Conservation (phyloP, 2,888 invertebrate genomes). For the Sclerodermus sp. region DNA sequence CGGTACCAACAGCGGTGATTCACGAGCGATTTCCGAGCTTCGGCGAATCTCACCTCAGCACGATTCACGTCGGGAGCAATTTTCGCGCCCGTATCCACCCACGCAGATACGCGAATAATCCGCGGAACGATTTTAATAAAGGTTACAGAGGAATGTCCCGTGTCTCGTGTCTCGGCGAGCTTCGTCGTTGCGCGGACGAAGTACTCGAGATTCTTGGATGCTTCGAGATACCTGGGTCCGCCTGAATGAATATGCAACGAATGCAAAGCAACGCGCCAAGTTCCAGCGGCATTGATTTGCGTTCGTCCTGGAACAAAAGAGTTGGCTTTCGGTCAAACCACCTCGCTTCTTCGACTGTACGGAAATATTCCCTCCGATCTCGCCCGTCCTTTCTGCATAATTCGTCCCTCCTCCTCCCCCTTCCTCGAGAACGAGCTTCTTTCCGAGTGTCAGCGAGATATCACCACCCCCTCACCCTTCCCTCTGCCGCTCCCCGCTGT, state of each 20-base stretch:
- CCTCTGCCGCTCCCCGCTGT: too few relatives aligned
- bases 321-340: slow-evolving; percentile 40
- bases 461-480: background rate
- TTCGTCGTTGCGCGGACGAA: slow-evolving; percentile 20
- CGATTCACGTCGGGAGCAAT: too few relatives aligned
- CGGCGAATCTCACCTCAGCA: too few relatives aligned
- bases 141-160: background rate
- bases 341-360: slow-evolving; percentile 1
- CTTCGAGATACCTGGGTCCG: slow-evolving; percentile 28
- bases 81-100: too few relatives aligned
- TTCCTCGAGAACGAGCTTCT: too few relatives aligned
- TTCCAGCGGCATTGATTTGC: slow-evolving; percentile 39
- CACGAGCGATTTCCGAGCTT: too few relatives aligned
- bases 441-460: background rate
- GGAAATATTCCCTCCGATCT: background rate
- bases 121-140: slow-evolving; percentile 3
- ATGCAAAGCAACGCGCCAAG: slow-evolving; percentile 39
- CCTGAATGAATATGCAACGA: slow-evolving; percentile 43
- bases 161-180: background rate
- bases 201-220: slow-evolving; percentile 44
- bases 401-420: too few relatives aligned
- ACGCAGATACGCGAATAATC: background rate
- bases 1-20: too few relatives aligned
- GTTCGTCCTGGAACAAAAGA: slow-evolving; percentile 36
- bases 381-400: background rate